Conservation (phyloP, 1,140 invertebrate species). For the Scylla paramamosain region DNA sequence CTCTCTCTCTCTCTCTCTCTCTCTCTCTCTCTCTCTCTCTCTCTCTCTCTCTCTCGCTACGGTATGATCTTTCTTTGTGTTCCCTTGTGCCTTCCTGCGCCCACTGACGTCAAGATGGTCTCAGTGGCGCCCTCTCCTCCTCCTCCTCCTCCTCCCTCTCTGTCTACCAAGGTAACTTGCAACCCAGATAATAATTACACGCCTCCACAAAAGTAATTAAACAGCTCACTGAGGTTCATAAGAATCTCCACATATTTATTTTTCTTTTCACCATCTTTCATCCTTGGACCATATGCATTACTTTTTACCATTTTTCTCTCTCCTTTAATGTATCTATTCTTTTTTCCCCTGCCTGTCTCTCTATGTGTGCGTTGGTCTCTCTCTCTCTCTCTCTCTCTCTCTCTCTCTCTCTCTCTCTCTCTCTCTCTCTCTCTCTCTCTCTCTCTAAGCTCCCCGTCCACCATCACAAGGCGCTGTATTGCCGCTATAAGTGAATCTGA, state of each 20-base stretch:
- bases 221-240: too few species aligned
- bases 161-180: neutral
- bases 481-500: conserved; percentile 36
- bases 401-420: conserved; percentile 21
- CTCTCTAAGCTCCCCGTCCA: neutral
- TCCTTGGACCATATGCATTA: too few species aligned
- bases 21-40: conserved; percentile 49
- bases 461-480: conserved; percentile 9
- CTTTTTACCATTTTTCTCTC: neutral
- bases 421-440: conserved; percentile 48
- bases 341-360: neutral
- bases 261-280: too few species aligned
- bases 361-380: neutral
- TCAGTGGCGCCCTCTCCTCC: neutral
- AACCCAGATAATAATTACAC: too few species aligned
- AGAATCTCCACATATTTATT: too few species aligned
- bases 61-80: too few species aligned
- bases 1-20: neutral
- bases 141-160: neutral
- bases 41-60: neutral
- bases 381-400: neutral
- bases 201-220: too few species aligned
- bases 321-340: neutral
- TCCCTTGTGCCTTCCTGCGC: too few species aligned
- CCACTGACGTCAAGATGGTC: neutral